A percentile compares a stretch with the other conserved stretches of the same genome.
Conservation (phyloP, 2,113 vertebrate genomes). For the Myrmecophaga tridactyla region DNA sequence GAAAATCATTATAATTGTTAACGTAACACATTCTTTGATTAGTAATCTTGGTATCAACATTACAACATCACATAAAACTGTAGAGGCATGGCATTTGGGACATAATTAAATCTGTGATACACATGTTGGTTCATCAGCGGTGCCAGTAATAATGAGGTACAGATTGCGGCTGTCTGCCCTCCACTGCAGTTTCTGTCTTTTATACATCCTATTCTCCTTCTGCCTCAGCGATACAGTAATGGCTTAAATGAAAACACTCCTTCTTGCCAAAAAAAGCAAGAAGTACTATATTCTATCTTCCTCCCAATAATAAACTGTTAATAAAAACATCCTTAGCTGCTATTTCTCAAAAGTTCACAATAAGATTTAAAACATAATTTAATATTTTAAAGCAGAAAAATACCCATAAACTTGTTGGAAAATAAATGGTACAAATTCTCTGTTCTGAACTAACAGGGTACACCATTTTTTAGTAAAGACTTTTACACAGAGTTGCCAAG, state of each 20-base stretch:
- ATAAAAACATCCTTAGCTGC: not conserved
- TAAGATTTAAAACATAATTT: conserved; percentile 38
- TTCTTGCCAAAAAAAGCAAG: not conserved
- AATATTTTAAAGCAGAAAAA: conserved; percentile 52
- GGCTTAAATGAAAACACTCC: not conserved
- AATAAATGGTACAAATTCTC: not conserved
- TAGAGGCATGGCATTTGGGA: not conserved
- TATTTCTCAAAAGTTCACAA: not conserved
- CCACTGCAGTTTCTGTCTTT: not conserved
- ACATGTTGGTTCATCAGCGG: not conserved
- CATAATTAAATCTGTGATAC: not conserved
- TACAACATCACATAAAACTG: not conserved
- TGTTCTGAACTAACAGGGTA: not conserved
- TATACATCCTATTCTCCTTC: not conserved
- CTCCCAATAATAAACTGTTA: not conserved
- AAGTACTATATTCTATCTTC: not conserved
- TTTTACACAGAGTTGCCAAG: not conserved
- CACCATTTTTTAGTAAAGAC: not conserved
- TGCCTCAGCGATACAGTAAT: not conserved
- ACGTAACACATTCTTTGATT: not conserved
- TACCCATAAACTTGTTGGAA: not conserved
- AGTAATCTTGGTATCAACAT: not conserved
- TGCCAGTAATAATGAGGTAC: not conserved
- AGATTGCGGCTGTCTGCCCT: not conserved
- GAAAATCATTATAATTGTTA: not conserved